Percentiles rank a stretch among this genome's conserved stretches.
These are phyloP conservation scores for Bellardia pandia DNA, from an alignment of 2,888 invertebrate genomes.

Conservation along the genomic window DNA sequence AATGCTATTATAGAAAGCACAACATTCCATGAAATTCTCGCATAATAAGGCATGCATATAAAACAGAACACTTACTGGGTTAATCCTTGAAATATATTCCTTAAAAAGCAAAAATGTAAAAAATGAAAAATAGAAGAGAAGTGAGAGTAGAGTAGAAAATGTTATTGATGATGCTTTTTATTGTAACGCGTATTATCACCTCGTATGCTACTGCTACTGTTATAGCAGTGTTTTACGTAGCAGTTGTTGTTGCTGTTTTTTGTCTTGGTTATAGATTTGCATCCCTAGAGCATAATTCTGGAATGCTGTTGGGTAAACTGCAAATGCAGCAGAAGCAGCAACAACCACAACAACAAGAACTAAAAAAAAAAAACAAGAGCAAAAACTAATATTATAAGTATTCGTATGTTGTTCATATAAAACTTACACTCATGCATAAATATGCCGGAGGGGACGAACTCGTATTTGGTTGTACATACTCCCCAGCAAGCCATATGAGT, in stretches of 20 bases:
- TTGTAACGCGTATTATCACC: slow-evolving; percentile 52
- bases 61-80: slow-evolving; percentile 39
- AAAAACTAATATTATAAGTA: slow-evolving; percentile 29
- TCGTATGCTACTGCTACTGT: slow-evolving; percentile 11
- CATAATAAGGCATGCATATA: slow-evolving; percentile 7
- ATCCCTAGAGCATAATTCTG: slow-evolving; percentile 66
- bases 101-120: slow-evolving; percentile 7
- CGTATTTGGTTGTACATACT: slow-evolving; percentile 17
- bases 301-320: slow-evolving; percentile 66
- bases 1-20: not conserved
- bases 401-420: slow-evolving; percentile 12
- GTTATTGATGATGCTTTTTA: slow-evolving; percentile 46
- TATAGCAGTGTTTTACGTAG: not conserved
- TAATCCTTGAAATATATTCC: slow-evolving; percentile 53
- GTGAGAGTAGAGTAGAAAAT: not conserved
- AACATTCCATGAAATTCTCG: not conserved
- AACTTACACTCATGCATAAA: slow-evolving; percentile 46
- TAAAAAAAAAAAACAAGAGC: not conserved
- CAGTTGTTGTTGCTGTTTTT: not conserved
- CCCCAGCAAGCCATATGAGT: too few species aligned
- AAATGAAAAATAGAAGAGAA: not conserved
- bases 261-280: slow-evolving; percentile 43
- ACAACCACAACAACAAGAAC: not conserved
- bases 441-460: slow-evolving; percentile 39
- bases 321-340: slow-evolving; percentile 9